Conservation (phyloP, 1,140 invertebrate genomes). For the Heliconius himera region DNA sequence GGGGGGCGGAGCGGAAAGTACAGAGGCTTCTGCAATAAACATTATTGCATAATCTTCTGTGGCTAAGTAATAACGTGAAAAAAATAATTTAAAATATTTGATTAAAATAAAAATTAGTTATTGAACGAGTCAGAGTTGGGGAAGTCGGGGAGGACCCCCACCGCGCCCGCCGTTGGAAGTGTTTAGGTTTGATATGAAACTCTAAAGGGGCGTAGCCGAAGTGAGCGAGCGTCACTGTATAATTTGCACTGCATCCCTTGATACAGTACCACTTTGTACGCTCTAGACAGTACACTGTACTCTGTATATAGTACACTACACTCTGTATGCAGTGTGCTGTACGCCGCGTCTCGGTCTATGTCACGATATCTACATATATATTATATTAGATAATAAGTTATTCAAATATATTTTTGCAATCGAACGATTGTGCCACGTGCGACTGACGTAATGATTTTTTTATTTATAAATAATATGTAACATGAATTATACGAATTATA, state of each 20-base stretch:
- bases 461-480: slow-evolving; percentile 16
- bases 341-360: background rate
- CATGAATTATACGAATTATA: slow-evolving; percentile 8
- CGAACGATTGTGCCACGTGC: background rate
- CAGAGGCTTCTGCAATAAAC: too few relatives aligned
- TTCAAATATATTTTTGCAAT: slow-evolving; percentile 9
- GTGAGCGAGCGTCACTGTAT: too few relatives aligned
- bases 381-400: slow-evolving; percentile 8
- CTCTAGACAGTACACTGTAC: too few relatives aligned
- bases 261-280: too few relatives aligned
- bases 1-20: background rate
- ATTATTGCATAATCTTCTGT: background rate
- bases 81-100: background rate
- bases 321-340: background rate
- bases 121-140: background rate
- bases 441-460: slow-evolving; percentile 4
- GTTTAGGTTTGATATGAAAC: too few relatives aligned
- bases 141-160: background rate
- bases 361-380: background rate
- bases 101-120: background rate
- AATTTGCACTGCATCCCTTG: too few relatives aligned
- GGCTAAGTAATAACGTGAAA: background rate
- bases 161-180: too few relatives aligned
- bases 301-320: too few relatives aligned
- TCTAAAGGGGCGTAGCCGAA: too few relatives aligned